Base-by-base conservation (phyloP, 2,888 invertebrate genomes). In the Miltochrista miniata region DNA sequence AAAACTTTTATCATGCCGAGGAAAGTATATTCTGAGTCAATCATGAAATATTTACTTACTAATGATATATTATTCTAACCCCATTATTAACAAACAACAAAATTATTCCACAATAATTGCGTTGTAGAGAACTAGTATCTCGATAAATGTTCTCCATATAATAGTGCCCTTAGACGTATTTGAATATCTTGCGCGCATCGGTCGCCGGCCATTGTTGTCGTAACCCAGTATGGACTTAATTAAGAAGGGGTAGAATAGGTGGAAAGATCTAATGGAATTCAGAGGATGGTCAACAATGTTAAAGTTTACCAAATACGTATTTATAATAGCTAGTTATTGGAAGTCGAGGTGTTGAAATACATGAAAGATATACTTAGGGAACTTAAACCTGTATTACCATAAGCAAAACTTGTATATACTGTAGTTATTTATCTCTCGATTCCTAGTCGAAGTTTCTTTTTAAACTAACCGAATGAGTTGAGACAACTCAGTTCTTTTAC, bases 191-290 rank as follows among this genome's bases (percentile, higher is more conserved):
- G 78, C 73, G 83, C 79, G 83, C 87, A 90, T 90, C 90, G 88
- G 79, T 74, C 75, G 74, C 68, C 74, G 63, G 78, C 86, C 83
- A 89, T 91, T 90, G 90, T 91, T 88, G 84, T 81, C 79, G 72
- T 60, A 69, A 71, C 90, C 90, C 79, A 85, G 89, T 89, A 90
- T 90, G 91, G 91, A 90, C 90, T 91, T 91, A 91, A 91, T 91
- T 91, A 90, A 89, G 81, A 79, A 79, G 76, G 80, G 79, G 83
- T 80, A 63, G 63, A 61, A 85, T 83, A 85, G 84, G 85, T 83
- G 77, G 83, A 79, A 81, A 85, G 84, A 87, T 88, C 82, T 83
- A 84, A 75, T 78, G 85, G 88, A 84, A 87, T 90, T 87, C 83
- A 85, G 82, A 82, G 76, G 74, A 72, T 76, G 76, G 71, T 55